Conservation (phyloP, 2,797 vertebrate genomes). For the Neosilurus hyrtlii region DNA sequence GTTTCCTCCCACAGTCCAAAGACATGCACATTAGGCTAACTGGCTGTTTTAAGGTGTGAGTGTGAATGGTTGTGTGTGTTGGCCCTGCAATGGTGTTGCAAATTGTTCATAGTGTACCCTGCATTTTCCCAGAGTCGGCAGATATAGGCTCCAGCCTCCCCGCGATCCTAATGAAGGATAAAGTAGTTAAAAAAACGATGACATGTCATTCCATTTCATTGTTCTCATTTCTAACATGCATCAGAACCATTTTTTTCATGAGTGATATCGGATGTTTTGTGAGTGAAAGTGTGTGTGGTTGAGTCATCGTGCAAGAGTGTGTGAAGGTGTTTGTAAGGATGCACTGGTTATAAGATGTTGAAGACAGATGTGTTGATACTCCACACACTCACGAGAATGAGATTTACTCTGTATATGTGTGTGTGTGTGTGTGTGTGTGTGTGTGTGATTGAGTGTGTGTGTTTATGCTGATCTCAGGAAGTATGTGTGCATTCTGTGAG, state of each 20-base stretch:
- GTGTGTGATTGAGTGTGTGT: constrained; percentile 37
- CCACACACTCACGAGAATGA: neutral
- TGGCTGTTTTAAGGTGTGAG: no score
- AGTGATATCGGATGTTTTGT: neutral
- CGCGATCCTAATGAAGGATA: no score
- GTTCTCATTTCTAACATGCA: neutral
- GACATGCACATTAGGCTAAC: no score
- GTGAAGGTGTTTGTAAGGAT: neutral
- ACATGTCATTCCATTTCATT: neutral
- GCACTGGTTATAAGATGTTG: neutral
- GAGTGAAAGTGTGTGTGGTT: neutral
- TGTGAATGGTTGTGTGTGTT: no score
- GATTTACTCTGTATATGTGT: constrained; percentile 51
- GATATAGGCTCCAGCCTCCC: no score
- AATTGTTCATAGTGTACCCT: neutral
- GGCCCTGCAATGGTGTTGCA: no score
- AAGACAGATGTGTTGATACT: neutral
- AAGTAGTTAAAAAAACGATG: no score
- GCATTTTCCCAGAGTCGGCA: no score
- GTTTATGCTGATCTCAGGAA: constrained; percentile 54
- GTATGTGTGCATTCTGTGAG: constrained; percentile 38
- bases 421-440: constrained; percentile 52
- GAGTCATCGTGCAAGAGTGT: neutral
- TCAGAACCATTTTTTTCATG: no score
- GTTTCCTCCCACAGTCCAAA: no score